Evolutionary conservation across 92 coral and sea anemone species (phyloP).

Genomic region (Epizoanthus rinbou): DNA sequence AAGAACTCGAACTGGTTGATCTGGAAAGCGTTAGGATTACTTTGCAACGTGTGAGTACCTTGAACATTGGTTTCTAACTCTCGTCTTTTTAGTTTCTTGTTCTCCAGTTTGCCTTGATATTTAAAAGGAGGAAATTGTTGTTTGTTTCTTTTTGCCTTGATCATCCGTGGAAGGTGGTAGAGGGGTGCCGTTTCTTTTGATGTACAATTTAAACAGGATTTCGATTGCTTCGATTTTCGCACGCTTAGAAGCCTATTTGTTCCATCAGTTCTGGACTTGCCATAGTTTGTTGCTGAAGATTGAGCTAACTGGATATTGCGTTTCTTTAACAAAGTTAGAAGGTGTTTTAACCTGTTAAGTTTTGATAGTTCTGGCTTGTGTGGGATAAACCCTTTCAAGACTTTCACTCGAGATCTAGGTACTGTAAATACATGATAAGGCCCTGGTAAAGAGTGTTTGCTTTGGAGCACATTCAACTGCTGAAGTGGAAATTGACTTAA

Average conservation of each 20-base stretch:
- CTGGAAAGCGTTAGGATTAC: no score
- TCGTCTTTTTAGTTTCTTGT: neutral
- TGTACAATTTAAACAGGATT: neutral
- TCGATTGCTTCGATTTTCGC: neutral
- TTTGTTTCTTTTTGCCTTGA: neutral
- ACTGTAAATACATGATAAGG: neutral
- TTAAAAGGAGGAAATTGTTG: neutral
- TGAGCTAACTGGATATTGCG: slow-evolving; percentile 3
- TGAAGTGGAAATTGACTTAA: neutral
- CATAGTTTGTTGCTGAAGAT: neutral
- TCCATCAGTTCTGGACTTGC: neutral
- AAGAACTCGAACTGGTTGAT: neutral
- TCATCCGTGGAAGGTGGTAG: neutral
- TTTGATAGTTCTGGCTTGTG: neutral
- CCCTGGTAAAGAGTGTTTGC: neutral
- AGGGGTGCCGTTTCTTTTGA: neutral
- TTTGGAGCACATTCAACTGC: neutral
- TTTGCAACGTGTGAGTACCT: neutral
- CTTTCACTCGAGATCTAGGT: neutral
- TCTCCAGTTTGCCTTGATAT: neutral
- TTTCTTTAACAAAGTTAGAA: slow-evolving; percentile 14
- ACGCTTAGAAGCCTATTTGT: neutral
- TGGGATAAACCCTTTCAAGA: slow-evolving; percentile 13
- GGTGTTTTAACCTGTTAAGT: neutral
- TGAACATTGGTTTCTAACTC: neutral